Evolutionary conservation across 2,113 vertebrate species (phyloP), one percentile per base, ranked within the genome.

Genomic region (Cromileptes altivelis): DNA sequence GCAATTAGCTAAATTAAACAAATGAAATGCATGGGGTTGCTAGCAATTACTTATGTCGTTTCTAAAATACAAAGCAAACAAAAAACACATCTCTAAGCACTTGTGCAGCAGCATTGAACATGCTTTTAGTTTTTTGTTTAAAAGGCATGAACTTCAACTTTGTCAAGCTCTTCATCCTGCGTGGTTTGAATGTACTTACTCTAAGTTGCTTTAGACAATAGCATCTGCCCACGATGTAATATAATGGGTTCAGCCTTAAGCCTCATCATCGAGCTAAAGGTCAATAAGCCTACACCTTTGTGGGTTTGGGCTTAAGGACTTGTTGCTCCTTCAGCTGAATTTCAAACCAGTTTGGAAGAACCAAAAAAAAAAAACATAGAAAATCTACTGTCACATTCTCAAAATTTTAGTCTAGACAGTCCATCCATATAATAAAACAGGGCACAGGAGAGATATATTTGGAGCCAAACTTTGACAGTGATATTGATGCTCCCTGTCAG

Each of bases 401-500:
- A 37, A 17, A 3, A 10, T 21, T 49, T 19, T 71, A 21, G 60
- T 73, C 70, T 27, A 10, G 40, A 45, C 19, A 33, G 60, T 5
- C 18, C 21, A n/a, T 64, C 11, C 11, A 25, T 1, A 2, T 6
- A 30, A 14, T 5, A 2, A 64, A 9, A 18, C 1, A 1, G 6
- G 37, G 1, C 70, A 42, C 25, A 3, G 30, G 30, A 14, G 45
- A 47, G 72, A 47, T 84, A 5, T 21, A 70, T 76, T 6, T 60
- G 58, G 52, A 76, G 70, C 13, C 33, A 45, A 45, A 79, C 49
- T 72, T 56, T 74, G 76, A 88, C 84, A 81, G 73, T 42, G 70
- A 78, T 53, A 85, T 69, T 64, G 81, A 90, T 58, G 81, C 62
- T 77, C 15, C 62, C 70, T 40, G 82, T 86, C 86, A 78, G 74